Evolutionary conservation across 92 coral and sea anemone species (phyloP).

Genomic region (Porites evermanni): DNA sequence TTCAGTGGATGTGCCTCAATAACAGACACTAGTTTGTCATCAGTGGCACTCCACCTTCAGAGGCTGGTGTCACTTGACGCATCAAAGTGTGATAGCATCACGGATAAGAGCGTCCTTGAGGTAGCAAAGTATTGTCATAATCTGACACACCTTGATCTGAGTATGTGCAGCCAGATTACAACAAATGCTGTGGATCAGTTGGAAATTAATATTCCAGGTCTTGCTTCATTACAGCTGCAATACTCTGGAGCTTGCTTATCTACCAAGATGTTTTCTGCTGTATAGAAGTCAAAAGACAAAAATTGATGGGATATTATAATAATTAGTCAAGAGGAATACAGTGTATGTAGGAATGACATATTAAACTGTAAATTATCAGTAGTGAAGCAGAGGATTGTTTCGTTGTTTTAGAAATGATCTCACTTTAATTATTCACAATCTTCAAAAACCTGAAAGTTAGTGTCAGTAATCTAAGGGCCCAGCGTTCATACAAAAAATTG

Average conservation of each 20-base stretch:
- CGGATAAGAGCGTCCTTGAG: conserved; percentile 61
- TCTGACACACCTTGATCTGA: conserved; percentile 79
- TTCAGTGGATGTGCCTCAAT: conserved; percentile 76
- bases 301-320: not conserved
- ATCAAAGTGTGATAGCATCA: conserved; percentile 84
- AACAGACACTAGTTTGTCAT: conserved; percentile 72
- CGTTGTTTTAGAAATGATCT: too few species aligned
- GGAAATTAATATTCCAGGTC: conserved; percentile 75
- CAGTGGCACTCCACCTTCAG: conserved; percentile 67
- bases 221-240: conserved; percentile 79
- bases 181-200: conserved; percentile 71
- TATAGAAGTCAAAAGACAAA: not conserved
- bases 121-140: conserved; percentile 68
- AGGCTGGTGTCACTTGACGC: conserved; percentile 70
- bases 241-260: conserved; percentile 71
- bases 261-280: conserved; percentile 21
- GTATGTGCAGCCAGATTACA: conserved; percentile 90
- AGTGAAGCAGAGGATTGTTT: too few species aligned
- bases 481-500: too few species aligned
- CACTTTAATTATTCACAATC: too few species aligned
- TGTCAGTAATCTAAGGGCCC: too few species aligned
- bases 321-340: not conserved
- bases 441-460: too few species aligned
- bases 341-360: not conserved
- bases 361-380: too few species aligned